phyloP scores from a whole-genome alignment of 2,888 invertebrate genomes.

The Troilus luridus region DNA sequence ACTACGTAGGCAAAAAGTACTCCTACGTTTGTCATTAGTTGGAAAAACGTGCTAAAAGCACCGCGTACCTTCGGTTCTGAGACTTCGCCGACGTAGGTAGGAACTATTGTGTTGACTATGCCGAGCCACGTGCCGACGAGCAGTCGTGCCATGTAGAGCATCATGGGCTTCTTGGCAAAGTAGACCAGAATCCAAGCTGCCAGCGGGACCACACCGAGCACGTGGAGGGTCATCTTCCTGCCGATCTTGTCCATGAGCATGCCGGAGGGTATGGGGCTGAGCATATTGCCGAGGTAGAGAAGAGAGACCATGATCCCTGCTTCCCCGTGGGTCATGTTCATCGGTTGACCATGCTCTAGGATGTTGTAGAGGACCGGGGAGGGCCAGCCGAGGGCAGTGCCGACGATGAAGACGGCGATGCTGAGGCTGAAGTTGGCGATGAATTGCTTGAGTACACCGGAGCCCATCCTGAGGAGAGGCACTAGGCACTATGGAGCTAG shows the following conservation, averaged over 20 bases:
- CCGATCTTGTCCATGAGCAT: slow-evolving; percentile 78
- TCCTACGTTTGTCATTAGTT: slow-evolving; percentile 74
- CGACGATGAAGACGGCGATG: slow-evolving; percentile 61
- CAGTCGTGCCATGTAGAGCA: slow-evolving; percentile 63
- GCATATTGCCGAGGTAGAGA: slow-evolving; percentile 74
- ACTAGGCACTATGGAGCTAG: neutral
- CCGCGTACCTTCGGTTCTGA: slow-evolving; percentile 71
- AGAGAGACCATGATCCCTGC: slow-evolving; percentile 74
- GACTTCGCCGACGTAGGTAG: slow-evolving; percentile 91
- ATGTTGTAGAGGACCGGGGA: slow-evolving; percentile 72
- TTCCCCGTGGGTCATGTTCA: slow-evolving; percentile 72
- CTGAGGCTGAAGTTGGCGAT: slow-evolving; percentile 60
- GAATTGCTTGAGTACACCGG: slow-evolving; percentile 61
- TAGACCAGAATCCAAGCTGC: slow-evolving; percentile 79
- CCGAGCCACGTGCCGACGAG: slow-evolving; percentile 69
- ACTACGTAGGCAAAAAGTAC: slow-evolving; percentile 76
- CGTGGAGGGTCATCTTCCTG: slow-evolving; percentile 78
- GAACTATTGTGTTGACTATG: slow-evolving; percentile 80
- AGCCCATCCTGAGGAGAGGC: neutral
- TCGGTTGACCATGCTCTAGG: slow-evolving; percentile 70
- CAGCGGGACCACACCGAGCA: slow-evolving; percentile 77
- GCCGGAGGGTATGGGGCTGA: slow-evolving; percentile 71
- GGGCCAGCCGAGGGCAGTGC: slow-evolving; percentile 63
- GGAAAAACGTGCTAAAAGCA: slow-evolving; percentile 73
- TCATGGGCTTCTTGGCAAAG: slow-evolving; percentile 60